phyloP scores from a whole-genome alignment of 1,140 invertebrate species.

The Camponotus pennsylvanicus region DNA sequence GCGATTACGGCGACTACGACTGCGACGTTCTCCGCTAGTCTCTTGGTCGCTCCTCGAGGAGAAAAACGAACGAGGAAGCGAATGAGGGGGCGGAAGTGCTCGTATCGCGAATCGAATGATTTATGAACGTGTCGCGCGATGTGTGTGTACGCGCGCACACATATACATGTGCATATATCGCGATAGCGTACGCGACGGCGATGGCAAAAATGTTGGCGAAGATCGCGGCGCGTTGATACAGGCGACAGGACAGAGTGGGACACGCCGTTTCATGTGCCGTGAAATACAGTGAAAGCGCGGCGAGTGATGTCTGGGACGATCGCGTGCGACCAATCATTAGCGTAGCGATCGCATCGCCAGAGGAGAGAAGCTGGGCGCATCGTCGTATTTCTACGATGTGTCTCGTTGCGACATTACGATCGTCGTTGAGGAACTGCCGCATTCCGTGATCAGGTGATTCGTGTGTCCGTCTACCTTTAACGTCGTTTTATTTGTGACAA shows the following conservation, averaged over 20 bases:
- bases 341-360: neutral
- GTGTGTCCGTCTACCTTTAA: neutral
- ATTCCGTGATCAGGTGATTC: neutral
- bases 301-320: too few relatives aligned
- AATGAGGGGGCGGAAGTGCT: conserved; percentile 62
- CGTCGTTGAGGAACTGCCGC: neutral
- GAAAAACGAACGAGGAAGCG: conserved; percentile 61
- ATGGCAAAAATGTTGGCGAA: conserved; percentile 53
- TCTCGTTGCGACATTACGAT: too few relatives aligned
- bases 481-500: too few relatives aligned
- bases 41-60: neutral
- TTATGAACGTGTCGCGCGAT: conserved; percentile 53
- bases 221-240: conserved; percentile 9
- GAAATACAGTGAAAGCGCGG: conserved; percentile 30
- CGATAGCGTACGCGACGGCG: conserved; percentile 49
- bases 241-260: conserved; percentile 12
- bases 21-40: neutral
- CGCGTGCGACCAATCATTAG: conserved; percentile 16
- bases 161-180: neutral
- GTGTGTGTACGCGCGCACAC: neutral
- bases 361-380: too few relatives aligned
- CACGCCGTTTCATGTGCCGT: neutral
- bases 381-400: neutral
- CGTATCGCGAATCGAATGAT: conserved; percentile 53
- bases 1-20: neutral